phyloP scores from a whole-genome alignment of 1,140 invertebrate species.

The Rhagoletis pomonella region DNA sequence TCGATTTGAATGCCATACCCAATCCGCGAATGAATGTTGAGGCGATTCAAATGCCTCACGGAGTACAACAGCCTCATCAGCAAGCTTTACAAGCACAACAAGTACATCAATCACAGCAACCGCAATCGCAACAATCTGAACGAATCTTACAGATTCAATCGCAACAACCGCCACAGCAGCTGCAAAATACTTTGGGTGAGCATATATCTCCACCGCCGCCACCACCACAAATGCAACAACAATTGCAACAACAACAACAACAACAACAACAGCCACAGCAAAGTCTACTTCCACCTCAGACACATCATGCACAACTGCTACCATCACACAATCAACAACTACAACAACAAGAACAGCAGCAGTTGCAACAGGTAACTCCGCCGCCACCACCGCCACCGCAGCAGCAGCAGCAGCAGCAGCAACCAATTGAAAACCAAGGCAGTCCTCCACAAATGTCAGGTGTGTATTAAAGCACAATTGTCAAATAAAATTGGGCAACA shows the following conservation, averaged over 20 bases:
- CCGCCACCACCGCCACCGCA: slow-evolving; percentile 55
- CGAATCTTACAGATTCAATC: slow-evolving; percentile 7
- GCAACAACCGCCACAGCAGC: slow-evolving; percentile 55
- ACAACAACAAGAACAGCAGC: not conserved
- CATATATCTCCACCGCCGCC: not conserved
- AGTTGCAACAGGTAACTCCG: too few species aligned
- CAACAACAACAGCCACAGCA: not conserved
- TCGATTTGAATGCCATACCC: slow-evolving; percentile 72
- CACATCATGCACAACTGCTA: not conserved
- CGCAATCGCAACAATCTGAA: slow-evolving; percentile 48
- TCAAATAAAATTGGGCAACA: not conserved
- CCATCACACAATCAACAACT: not conserved
- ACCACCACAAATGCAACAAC: slow-evolving; percentile 30
- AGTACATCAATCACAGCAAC: slow-evolving; percentile 2
- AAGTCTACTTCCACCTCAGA: not conserved
- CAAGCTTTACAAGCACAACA: slow-evolving; percentile 27
- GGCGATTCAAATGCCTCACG: slow-evolving; percentile 71
- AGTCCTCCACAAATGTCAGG: slow-evolving; percentile 20
- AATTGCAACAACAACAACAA: slow-evolving; percentile 50
- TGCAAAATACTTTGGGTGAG: not conserved
- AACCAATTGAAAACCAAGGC: slow-evolving; percentile 1
- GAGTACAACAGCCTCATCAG: slow-evolving; percentile 27
- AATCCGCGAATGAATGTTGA: slow-evolving; percentile 65
- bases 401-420: slow-evolving; percentile 56
- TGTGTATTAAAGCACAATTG: slow-evolving; percentile 22